Conservation (phyloP, 1,140 invertebrate species). For the Diorhabda carinulata region DNA sequence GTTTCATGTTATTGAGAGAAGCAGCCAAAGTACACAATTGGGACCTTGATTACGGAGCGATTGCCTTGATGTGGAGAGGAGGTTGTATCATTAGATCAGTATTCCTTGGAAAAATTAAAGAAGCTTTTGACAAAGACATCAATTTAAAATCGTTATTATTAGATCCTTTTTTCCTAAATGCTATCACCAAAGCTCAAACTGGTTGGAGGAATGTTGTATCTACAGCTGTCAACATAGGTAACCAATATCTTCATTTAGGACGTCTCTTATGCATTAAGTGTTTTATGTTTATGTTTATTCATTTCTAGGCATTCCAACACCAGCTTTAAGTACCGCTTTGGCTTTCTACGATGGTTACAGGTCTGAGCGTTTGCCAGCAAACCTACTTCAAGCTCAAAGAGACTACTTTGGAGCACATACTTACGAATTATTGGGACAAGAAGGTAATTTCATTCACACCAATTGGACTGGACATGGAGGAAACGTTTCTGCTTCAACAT, state of each 20-base stretch:
- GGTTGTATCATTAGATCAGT: conserved; percentile 97
- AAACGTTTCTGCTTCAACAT: conserved; percentile 92
- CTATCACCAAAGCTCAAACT: conserved; percentile 73
- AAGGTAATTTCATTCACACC: conserved; percentile 91
- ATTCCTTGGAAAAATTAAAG: conserved; percentile 96
- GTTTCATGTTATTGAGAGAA: conserved; percentile 96
- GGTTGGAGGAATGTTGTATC: conserved; percentile 68
- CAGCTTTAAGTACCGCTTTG: conserved; percentile 87
- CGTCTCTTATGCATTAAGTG: too few relatives aligned
- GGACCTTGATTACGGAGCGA: conserved; percentile 96
- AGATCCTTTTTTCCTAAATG: conserved; percentile 90
- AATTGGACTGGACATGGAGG: conserved; percentile 99
- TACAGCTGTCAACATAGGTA: conserved; percentile 52
- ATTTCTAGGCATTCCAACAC: conserved; percentile 82
- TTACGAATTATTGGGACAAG: conserved; percentile 83
- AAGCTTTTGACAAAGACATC: conserved; percentile 91
- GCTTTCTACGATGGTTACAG: conserved; percentile 96
- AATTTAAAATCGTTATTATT: conserved; percentile 86
- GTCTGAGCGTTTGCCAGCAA: conserved; percentile 40
- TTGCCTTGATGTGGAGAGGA: conserved; percentile 99
- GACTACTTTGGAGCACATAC: conserved; percentile 99
- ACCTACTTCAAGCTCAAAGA: conserved; percentile 78
- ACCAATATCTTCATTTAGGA: background rate
- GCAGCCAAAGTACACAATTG: conserved; percentile 88
- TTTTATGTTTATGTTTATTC: background rate